phyloP scores from a whole-genome alignment of 2,113 vertebrate species.

The Hirundichthys speculiger region DNA sequence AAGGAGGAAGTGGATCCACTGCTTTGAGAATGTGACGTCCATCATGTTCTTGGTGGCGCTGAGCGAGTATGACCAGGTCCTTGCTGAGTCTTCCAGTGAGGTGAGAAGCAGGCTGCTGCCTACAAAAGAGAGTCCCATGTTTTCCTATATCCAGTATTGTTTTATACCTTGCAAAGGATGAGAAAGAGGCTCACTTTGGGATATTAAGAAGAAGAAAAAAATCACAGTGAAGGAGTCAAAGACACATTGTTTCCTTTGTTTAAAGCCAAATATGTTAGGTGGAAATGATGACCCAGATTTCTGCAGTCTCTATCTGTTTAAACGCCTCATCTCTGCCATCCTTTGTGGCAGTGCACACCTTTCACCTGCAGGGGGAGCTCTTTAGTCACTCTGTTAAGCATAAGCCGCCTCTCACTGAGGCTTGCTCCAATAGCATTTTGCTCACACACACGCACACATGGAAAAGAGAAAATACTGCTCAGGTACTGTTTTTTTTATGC shows the following conservation, averaged over 20 bases:
- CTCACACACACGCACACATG: constrained; percentile 19
- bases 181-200: constrained; percentile 5
- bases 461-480: neutral
- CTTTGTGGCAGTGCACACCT: constrained; percentile 26
- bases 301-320: constrained; percentile 13
- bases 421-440: constrained; percentile 39
- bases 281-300: constrained; percentile 58
- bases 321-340: constrained; percentile 1
- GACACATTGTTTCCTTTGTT: constrained; percentile 48
- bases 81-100: constrained; percentile 88
- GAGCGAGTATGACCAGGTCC: constrained; percentile 92
- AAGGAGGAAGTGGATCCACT: constrained; percentile 84
- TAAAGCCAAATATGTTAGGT: constrained; percentile 38
- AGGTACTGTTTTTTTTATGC: constrained; percentile 8
- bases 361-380: constrained; percentile 74
- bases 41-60: constrained; percentile 87
- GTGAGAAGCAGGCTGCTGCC: constrained; percentile 65
- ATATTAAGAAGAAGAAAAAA: neutral
- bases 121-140: neutral
- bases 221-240: constrained; percentile 18
- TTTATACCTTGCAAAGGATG: neutral
- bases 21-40: constrained; percentile 81
- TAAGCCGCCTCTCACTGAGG: constrained; percentile 16
- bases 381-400: constrained; percentile 62
- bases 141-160: neutral